phyloP scores from a whole-genome alignment of 2,113 vertebrate genomes.

The Carassius auratus region DNA sequence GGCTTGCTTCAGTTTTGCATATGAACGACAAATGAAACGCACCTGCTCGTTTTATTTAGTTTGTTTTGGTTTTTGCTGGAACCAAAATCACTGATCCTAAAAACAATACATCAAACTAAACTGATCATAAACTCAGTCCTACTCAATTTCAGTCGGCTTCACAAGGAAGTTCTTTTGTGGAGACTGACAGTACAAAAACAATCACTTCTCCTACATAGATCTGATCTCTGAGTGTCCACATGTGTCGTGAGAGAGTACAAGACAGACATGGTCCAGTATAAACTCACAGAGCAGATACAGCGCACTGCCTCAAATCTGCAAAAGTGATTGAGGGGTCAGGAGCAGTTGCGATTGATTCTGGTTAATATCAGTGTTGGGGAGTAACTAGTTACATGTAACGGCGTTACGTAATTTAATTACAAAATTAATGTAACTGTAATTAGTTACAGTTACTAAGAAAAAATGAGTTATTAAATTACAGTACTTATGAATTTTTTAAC shows the following conservation, averaged over 20 bases:
- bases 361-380: too few species aligned
- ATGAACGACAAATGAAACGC: background rate
- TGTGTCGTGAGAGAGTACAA: background rate
- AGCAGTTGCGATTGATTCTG: background rate
- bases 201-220: background rate
- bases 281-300: conserved; percentile 1
- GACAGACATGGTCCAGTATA: background rate
- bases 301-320: conserved; percentile 1
- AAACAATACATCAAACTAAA: background rate
- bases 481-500: too few species aligned
- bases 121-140: background rate
- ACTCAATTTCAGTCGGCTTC: background rate
- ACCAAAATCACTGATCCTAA: background rate
- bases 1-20: background rate
- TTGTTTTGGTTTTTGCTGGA: background rate
- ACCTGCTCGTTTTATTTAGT: background rate
- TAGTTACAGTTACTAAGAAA: too few species aligned
- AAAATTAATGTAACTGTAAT: too few species aligned
- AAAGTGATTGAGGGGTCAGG: background rate
- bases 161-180: background rate
- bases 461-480: too few species aligned
- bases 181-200: conserved; percentile 1
- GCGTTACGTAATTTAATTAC: too few species aligned
- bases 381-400: too few species aligned
- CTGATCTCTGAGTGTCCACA: conserved; percentile 4